Conservation (phyloP, 37 sponge, comb jelly and placozoan genomes). For the Mnemiopsis leidyi region DNA sequence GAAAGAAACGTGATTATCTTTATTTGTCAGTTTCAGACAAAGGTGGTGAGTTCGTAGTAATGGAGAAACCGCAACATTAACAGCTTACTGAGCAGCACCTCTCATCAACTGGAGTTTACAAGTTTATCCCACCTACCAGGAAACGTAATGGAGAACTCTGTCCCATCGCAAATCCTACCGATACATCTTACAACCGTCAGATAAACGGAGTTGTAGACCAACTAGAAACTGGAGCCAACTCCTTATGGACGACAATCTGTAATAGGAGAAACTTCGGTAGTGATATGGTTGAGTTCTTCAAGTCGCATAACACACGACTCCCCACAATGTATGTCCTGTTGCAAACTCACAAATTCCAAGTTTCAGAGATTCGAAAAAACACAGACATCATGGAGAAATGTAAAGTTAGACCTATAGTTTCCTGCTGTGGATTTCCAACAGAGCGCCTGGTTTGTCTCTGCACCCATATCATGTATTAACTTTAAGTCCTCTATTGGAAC, state of each 20-base stretch:
- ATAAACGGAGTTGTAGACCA: neutral
- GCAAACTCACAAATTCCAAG: neutral
- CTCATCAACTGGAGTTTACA: conserved; percentile 7
- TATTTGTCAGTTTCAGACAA: no score
- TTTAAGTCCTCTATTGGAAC: no score
- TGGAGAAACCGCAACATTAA: neutral
- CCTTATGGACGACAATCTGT: neutral
- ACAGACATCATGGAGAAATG: no score
- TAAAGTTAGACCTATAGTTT: no score
- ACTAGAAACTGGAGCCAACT: neutral
- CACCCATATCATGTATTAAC: no score
- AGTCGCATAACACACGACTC: neutral
- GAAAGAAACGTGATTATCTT: no score
- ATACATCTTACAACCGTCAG: neutral
- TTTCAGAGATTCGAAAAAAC: no score
- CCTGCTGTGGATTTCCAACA: no score
- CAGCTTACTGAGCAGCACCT: neutral
- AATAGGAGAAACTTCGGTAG: neutral
- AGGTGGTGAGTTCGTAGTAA: neutral
- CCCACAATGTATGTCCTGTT: neutral
- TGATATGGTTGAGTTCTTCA: neutral
- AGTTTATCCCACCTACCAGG: neutral
- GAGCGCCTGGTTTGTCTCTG: no score
- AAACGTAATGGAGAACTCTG: neutral
- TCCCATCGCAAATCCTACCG: neutral